Percentiles rank a stretch among this genome's conserved stretches.
phyloP scores from a whole-genome alignment of 1,140 invertebrate genomes.

The Musca domestica region DNA sequence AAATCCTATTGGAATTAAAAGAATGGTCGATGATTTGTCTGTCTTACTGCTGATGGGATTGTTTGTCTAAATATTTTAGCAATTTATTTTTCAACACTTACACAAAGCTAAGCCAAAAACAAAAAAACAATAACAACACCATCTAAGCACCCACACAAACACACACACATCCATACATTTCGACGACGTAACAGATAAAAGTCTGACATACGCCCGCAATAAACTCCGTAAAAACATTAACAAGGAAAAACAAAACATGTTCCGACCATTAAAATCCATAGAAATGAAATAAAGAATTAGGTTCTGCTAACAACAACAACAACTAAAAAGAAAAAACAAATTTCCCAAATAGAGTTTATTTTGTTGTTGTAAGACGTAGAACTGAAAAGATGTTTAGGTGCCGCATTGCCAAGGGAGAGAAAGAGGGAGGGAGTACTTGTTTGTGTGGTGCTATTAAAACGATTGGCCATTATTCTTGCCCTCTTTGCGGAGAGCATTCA shows the following conservation, averaged over 20 bases:
- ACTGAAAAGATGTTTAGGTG: too few species aligned
- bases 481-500: too few species aligned
- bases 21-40: not conserved
- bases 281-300: constrained; percentile 1
- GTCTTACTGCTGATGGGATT: not conserved
- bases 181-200: not conserved
- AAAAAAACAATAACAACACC: not conserved
- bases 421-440: too few species aligned
- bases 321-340: constrained; percentile 4
- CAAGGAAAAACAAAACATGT: constrained; percentile 13
- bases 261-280: constrained; percentile 12
- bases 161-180: not conserved
- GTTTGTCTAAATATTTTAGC: too few species aligned
- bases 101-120: not conserved
- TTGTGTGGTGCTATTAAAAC: too few species aligned
- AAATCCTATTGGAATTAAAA: too few species aligned
- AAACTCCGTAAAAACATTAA: constrained; percentile 9
- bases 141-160: not conserved
- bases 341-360: not conserved
- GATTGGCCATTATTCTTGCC: too few species aligned
- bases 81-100: constrained; percentile 5
- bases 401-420: too few species aligned
- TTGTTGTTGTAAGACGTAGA: not conserved
- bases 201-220: not conserved
- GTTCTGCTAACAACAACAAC: not conserved